Evolutionary conservation across 2,888 invertebrate genomes (phyloP).

Genomic region (Caenorhabditis becei): DNA sequence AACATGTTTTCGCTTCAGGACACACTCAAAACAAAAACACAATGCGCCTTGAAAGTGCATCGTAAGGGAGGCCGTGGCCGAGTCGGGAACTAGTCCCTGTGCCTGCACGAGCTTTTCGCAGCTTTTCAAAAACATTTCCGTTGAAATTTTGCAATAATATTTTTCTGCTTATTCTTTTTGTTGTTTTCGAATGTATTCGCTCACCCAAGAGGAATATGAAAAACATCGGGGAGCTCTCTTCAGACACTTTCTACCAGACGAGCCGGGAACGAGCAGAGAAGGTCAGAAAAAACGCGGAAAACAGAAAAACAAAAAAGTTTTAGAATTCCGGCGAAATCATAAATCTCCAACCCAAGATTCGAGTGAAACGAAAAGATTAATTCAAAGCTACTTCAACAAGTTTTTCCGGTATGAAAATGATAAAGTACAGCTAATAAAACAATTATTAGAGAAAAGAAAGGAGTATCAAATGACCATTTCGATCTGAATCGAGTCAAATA

Average conservation of each 20-base stretch:
- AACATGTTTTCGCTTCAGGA: constrained; percentile 5
- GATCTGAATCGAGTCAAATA: constrained; percentile 58
- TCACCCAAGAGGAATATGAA: constrained; percentile 62
- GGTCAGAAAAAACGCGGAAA: constrained; percentile 1
- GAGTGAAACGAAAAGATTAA: constrained; percentile 61
- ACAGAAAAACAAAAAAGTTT: background rate
- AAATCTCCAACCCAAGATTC: constrained; percentile 37
- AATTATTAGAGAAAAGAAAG: constrained; percentile 53
- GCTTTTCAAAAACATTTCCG: background rate
- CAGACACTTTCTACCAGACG: constrained; percentile 62
- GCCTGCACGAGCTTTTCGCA: no score
- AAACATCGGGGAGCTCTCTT: constrained; percentile 59
- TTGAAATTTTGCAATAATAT: no score
- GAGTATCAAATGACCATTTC: constrained; percentile 65
- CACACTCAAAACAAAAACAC: background rate
- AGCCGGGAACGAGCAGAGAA: constrained; percentile 43
- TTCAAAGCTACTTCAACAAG: constrained; percentile 69
- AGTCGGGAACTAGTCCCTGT: background rate
- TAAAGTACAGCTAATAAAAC: background rate
- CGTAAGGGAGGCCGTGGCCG: constrained; percentile 6
- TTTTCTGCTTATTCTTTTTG: background rate
- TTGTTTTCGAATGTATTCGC: constrained; percentile 38
- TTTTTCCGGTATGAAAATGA: constrained; percentile 63
- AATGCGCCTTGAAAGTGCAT: constrained; percentile 13
- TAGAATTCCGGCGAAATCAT: constrained; percentile 27